A percentile compares a stretch with the other conserved stretches of the same genome.
phyloP scores from a whole-genome alignment of 2,113 vertebrate species.

The Odontesthes bonariensis region DNA sequence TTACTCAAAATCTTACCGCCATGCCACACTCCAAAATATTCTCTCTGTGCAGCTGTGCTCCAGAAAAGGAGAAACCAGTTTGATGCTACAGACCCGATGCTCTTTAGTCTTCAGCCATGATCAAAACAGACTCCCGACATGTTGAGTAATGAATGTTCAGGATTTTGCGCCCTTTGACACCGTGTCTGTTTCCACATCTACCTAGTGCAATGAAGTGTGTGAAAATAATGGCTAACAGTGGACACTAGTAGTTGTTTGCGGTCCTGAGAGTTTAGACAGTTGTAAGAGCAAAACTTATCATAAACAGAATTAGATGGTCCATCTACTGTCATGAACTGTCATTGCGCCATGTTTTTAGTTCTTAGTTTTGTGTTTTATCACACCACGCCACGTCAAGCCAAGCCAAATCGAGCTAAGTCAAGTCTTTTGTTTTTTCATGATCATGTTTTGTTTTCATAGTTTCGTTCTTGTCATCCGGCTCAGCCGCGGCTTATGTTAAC shows the following conservation, averaged over 20 bases:
- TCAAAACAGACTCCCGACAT: background rate
- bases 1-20: background rate
- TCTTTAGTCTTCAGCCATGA: constrained; percentile 6
- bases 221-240: constrained; percentile 33
- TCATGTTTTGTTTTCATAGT: too few relatives aligned
- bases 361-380: too few relatives aligned
- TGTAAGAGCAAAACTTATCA: too few relatives aligned
- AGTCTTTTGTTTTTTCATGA: too few relatives aligned
- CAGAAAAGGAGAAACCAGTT: background rate
- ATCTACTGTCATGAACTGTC: too few relatives aligned
- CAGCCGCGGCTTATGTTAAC: too few relatives aligned
- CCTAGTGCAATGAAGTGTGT: constrained; percentile 11
- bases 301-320: too few relatives aligned
- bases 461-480: too few relatives aligned
- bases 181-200: constrained; percentile 1
- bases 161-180: background rate
- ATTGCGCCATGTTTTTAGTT: too few relatives aligned
- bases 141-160: background rate
- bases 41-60: constrained; percentile 5
- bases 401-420: too few relatives aligned
- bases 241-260: constrained; percentile 36
- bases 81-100: constrained; percentile 3
- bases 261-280: background rate
- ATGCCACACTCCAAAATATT: constrained; percentile 1
- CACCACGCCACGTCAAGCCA: too few relatives aligned